phyloP scores from a whole-genome alignment of 2,888 invertebrate species.

The Brassicogethes aeneus region DNA sequence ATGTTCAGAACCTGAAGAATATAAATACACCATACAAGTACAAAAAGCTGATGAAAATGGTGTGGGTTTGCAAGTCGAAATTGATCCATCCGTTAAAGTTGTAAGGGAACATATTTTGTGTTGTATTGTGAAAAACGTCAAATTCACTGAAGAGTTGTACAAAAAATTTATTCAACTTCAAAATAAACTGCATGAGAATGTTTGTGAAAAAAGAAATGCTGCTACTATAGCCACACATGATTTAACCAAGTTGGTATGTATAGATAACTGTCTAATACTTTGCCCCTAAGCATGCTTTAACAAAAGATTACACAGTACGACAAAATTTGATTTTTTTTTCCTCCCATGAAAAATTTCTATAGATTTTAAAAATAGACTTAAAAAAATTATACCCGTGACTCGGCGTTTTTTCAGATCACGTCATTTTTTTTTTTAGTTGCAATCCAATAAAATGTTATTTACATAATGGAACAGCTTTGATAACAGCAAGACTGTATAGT shows the following conservation, averaged over 20 bases:
- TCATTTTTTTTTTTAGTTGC: too few species aligned
- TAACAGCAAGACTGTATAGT: too few species aligned
- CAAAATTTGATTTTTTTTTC: too few species aligned
- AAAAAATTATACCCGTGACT: too few species aligned
- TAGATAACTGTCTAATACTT: not conserved
- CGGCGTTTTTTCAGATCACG: too few species aligned
- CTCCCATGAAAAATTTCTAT: too few species aligned
- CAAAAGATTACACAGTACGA: too few species aligned
- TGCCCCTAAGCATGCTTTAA: too few species aligned
- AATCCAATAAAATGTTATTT: too few species aligned
- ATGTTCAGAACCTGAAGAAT: slow-evolving; percentile 23
- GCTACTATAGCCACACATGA: slow-evolving; percentile 84
- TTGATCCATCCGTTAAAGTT: slow-evolving; percentile 39
- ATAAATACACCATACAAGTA: slow-evolving; percentile 35
- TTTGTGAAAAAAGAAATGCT: slow-evolving; percentile 67
- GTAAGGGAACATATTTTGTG: slow-evolving; percentile 65
- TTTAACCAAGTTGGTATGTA: slow-evolving; percentile 47
- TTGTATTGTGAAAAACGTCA: slow-evolving; percentile 58
- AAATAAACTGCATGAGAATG: slow-evolving; percentile 64
- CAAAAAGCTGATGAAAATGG: slow-evolving; percentile 18
- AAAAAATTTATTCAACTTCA: slow-evolving; percentile 74
- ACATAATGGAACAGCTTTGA: too few species aligned
- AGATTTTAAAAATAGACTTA: too few species aligned
- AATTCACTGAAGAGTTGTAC: slow-evolving; percentile 49
- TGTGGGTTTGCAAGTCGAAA: slow-evolving; percentile 10